Evolutionary conservation across 2,797 vertebrate genomes (phyloP).

Genomic region (Balearica regulorum): DNA sequence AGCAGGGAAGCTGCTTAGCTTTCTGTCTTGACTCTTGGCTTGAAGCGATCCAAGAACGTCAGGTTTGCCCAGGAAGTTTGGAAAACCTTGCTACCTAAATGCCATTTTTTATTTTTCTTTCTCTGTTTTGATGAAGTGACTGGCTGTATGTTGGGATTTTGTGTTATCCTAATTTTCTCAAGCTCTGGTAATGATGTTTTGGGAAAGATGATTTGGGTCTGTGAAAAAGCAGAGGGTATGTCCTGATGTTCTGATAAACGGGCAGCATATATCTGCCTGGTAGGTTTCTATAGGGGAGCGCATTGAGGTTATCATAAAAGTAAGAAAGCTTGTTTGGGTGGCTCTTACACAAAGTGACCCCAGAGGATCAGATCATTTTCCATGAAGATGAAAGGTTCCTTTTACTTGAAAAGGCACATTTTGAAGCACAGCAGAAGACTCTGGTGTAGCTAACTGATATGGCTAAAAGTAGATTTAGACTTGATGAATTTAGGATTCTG

Average conservation of each 20-base stretch:
- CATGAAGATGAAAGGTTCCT: background rate
- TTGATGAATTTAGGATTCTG: background rate
- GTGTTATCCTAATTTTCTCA: background rate
- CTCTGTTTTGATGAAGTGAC: background rate
- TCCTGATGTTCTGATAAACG: background rate
- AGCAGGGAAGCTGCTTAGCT: background rate
- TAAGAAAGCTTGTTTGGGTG: background rate
- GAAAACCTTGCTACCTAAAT: background rate
- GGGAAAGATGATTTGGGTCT: background rate
- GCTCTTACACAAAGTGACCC: background rate
- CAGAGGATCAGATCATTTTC: background rate
- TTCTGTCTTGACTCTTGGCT: background rate
- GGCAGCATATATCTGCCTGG: background rate
- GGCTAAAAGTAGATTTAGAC: background rate
- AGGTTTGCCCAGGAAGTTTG: background rate
- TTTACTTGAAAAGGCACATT: background rate
- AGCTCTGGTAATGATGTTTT: background rate
- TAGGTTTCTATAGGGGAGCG: background rate
- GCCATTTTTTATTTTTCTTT: background rate
- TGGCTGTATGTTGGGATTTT: background rate
- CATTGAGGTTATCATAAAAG: background rate
- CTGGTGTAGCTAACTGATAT: background rate
- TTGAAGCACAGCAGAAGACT: background rate
- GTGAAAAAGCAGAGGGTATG: background rate
- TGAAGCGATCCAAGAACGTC: background rate